These are phyloP conservation scores for Chaetoderma sp. DNA, from an alignment of 2,888 invertebrate genomes.

Conservation along the genomic window DNA sequence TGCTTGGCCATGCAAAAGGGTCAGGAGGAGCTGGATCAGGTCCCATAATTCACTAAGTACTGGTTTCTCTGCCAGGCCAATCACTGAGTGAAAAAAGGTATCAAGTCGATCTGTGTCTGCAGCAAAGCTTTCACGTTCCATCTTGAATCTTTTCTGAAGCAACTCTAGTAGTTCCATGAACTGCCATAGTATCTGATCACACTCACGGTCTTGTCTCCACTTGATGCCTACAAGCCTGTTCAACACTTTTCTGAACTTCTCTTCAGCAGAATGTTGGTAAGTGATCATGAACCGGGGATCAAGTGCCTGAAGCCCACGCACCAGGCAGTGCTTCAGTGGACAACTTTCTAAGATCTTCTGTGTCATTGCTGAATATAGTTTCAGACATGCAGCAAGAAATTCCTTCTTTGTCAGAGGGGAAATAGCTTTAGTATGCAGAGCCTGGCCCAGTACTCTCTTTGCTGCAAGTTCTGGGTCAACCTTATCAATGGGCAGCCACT, in stretches of 20 bases:
- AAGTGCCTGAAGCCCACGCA: conserved; percentile 9
- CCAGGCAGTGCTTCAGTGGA: conserved; percentile 15
- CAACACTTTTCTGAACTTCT: too few species aligned
- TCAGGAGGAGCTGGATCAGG: conserved; percentile 3
- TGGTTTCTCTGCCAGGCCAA: neutral
- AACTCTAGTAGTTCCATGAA: neutral
- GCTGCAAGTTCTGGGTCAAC: neutral
- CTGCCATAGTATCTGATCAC: neutral
- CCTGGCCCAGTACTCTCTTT: neutral
- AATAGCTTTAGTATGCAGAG: neutral
- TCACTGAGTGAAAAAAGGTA: conserved; percentile 3
- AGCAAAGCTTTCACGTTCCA: too few species aligned
- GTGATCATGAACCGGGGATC: neutral
- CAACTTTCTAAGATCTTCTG: too few species aligned
- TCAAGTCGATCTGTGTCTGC: conserved; percentile 10
- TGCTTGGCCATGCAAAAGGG: conserved; percentile 25
- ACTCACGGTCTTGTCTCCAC: too few species aligned
- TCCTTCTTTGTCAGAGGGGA: too few species aligned
- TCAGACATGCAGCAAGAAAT: too few species aligned
- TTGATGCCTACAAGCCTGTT: too few species aligned
- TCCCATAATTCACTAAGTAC: conserved; percentile 9
- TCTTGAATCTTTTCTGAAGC: neutral
- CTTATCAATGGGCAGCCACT: neutral
- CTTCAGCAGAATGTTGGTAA: too few species aligned
- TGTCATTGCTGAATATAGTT: too few species aligned